phyloP scores from a whole-genome alignment of 2,797 vertebrate species.

The Melopsittacus undulatus region DNA sequence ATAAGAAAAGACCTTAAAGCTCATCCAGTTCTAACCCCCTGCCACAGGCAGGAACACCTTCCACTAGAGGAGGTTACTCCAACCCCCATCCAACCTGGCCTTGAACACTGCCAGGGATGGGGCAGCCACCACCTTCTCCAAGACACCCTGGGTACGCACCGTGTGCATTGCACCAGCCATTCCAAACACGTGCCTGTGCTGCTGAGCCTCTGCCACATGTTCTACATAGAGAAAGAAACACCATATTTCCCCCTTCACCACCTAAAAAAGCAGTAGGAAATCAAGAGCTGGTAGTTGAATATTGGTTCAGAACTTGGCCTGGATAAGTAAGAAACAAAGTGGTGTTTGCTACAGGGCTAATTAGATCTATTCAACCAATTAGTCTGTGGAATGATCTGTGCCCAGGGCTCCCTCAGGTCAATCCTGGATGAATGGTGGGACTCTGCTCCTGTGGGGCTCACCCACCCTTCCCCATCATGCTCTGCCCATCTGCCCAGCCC shows the following conservation, averaged over 20 bases:
- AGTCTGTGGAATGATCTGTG: not conserved
- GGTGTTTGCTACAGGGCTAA: not conserved
- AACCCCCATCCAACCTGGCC: not conserved
- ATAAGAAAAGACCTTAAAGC: not conserved
- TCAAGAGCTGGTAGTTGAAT: not conserved
- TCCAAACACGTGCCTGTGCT: fast-evolving
- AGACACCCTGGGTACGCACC: fast-evolving
- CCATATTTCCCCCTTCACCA: fast-evolving
- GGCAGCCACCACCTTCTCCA: not conserved
- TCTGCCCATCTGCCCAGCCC: not conserved
- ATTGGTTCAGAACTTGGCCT: not conserved
- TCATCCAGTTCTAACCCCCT: not conserved
- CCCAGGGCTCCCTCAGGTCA: not conserved
- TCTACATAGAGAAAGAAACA: not conserved
- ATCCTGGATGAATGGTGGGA: not conserved
- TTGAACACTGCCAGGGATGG: not conserved
- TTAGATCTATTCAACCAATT: not conserved
- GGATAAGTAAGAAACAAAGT: not conserved
- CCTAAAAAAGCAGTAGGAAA: not conserved
- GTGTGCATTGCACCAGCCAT: fast-evolving
- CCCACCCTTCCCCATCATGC: not conserved
- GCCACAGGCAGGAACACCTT: not conserved
- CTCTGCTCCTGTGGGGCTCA: fast-evolving
- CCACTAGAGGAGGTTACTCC: not conserved
- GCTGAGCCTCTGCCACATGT: fast-evolving